A percentile compares a stretch with the other conserved stretches of the same genome.
These are phyloP conservation scores for Teleogryllus occipitalis DNA, from an alignment of 1,140 invertebrate genomes.

Conservation along the genomic window DNA sequence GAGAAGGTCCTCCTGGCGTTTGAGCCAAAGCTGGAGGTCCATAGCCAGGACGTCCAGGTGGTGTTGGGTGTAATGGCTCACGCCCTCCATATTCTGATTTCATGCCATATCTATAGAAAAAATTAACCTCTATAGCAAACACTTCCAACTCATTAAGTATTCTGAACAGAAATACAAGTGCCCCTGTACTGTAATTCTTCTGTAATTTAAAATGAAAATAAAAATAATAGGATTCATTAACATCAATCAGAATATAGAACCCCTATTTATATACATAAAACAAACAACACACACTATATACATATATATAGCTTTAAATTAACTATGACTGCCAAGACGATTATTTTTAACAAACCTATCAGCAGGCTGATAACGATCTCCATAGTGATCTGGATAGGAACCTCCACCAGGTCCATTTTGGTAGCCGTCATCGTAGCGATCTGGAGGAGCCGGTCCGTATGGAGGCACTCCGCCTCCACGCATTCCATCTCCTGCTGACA, in stretches of 20 bases:
- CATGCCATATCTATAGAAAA: slow-evolving; percentile 32
- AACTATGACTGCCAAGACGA: no score
- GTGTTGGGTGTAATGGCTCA: slow-evolving; percentile 41
- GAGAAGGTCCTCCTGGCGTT: slow-evolving; percentile 34
- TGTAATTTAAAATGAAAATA: no score
- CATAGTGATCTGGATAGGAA: slow-evolving; percentile 41
- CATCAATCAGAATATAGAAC: no score
- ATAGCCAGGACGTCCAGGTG: slow-evolving; percentile 34
- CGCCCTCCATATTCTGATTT: slow-evolving; percentile 39
- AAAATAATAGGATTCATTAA: no score
- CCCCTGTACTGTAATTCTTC: no score
- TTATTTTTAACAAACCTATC: not conserved
- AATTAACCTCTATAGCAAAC: not conserved
- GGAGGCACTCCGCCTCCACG: slow-evolving; percentile 13
- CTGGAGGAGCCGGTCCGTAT: slow-evolving; percentile 23
- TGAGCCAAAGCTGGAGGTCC: slow-evolving; percentile 39
- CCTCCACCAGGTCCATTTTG: slow-evolving; percentile 37
- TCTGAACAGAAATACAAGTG: not conserved
- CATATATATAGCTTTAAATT: no score
- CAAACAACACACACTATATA: no score
- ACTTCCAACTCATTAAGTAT: not conserved
- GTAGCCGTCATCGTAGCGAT: slow-evolving; percentile 43
- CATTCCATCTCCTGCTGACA: slow-evolving; percentile 23
- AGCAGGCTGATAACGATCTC: slow-evolving; percentile 34
- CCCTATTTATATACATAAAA: no score